These are phyloP conservation scores for Leptinotarsa juncta DNA, from an alignment of 2,888 invertebrate species.

Conservation along the genomic window DNA sequence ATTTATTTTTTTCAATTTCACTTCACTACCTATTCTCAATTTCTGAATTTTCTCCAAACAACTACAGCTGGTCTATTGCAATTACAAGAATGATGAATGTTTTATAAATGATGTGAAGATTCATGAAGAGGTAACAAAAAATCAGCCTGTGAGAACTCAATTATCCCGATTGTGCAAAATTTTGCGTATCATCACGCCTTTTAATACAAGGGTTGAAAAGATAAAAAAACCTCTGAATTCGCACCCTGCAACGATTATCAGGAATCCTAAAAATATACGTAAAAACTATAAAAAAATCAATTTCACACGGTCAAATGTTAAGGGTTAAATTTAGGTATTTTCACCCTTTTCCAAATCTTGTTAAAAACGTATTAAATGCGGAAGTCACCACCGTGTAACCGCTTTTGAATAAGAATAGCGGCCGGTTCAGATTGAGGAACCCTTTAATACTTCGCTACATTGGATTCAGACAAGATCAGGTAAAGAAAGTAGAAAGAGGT, in stretches of 20 bases:
- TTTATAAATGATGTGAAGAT: slow-evolving; percentile 20
- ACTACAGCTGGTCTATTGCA: neutral
- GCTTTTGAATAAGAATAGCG: slow-evolving; percentile 55
- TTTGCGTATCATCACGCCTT: slow-evolving; percentile 41
- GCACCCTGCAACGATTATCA: slow-evolving; percentile 26
- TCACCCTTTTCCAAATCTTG: slow-evolving; percentile 58
- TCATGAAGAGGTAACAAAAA: slow-evolving; percentile 16
- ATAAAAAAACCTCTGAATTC: slow-evolving; percentile 18
- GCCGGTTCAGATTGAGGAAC: slow-evolving; percentile 32
- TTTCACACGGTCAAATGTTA: slow-evolving; percentile 60
- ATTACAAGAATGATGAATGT: slow-evolving; percentile 18
- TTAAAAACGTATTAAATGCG: slow-evolving; percentile 59
- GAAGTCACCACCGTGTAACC: slow-evolving; percentile 61
- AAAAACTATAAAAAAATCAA: slow-evolving; percentile 50
- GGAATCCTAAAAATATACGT: slow-evolving; percentile 30
- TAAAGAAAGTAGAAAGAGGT: slow-evolving; percentile 38
- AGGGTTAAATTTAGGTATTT: slow-evolving; percentile 53
- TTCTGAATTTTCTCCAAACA: neutral
- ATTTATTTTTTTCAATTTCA: no score
- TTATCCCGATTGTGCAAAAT: slow-evolving; percentile 33
- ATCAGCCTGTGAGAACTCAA: slow-evolving; percentile 29
- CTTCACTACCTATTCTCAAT: no score
- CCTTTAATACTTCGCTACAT: slow-evolving; percentile 42
- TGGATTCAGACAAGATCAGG: slow-evolving; percentile 47
- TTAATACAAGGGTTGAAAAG: slow-evolving; percentile 24